A percentile compares a stretch with the other conserved stretches of the same genome.
phyloP scores from a whole-genome alignment of 2,113 vertebrate genomes.

The Ellobius talpinus region DNA sequence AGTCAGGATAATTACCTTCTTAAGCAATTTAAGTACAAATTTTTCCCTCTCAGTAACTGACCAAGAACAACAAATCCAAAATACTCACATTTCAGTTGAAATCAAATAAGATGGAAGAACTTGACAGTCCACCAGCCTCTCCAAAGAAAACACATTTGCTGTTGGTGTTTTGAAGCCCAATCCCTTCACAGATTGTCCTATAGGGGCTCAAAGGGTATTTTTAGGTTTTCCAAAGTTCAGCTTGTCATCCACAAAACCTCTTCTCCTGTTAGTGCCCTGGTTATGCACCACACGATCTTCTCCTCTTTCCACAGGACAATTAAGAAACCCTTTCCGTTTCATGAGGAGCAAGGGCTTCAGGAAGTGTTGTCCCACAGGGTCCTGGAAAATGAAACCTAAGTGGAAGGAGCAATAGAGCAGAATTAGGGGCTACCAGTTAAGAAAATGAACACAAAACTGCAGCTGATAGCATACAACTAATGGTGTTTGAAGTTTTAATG shows the following conservation, averaged over 20 bases:
- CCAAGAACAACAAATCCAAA: not conserved
- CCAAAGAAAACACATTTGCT: not conserved
- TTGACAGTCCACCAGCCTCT: not conserved
- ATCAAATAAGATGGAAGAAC: not conserved
- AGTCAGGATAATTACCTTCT: not conserved
- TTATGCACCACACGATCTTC: not conserved
- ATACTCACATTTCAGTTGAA: conserved; percentile 1
- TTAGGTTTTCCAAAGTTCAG: not conserved
- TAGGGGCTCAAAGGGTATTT: not conserved
- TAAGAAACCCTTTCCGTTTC: conserved; percentile 89
- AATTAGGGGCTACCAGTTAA: not conserved
- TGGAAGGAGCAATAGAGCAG: not conserved
- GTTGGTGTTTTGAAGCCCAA: not conserved
- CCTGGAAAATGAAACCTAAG: conserved; percentile 95
- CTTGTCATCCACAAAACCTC: not conserved
- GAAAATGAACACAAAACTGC: fast-evolving
- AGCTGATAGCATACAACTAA: not conserved
- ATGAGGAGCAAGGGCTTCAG: conserved; percentile 91
- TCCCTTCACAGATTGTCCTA: not conserved
- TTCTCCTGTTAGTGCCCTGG: not conserved
- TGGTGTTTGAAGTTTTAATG: not conserved
- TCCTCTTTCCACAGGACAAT: conserved; percentile 30
- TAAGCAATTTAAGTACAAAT: not conserved
- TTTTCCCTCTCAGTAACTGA: not conserved
- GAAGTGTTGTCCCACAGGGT: conserved; percentile 93